Evolutionary conservation across 2,113 vertebrate genomes (phyloP).

Genomic region (Melanocharis versteri): DNA sequence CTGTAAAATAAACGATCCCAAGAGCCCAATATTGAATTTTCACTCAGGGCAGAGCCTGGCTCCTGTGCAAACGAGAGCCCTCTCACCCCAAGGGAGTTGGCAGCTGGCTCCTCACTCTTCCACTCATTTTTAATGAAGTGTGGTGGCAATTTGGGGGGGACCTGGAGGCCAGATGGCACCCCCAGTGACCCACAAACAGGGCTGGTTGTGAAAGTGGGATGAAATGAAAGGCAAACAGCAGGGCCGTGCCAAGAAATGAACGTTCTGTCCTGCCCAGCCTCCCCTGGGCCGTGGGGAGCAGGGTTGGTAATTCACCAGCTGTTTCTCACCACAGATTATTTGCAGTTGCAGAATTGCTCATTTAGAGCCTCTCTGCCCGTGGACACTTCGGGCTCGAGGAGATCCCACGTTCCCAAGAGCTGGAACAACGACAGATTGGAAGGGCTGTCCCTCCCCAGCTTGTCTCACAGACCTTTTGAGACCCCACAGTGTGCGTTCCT

Average conservation of each 20-base stretch:
- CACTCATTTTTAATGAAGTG: background rate
- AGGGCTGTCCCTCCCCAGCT: background rate
- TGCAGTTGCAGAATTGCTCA: background rate
- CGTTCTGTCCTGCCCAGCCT: background rate
- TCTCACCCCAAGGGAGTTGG: background rate
- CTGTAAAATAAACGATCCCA: background rate
- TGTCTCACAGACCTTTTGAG: background rate
- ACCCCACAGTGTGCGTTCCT: background rate
- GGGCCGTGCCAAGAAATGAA: background rate
- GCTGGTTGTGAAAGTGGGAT: background rate
- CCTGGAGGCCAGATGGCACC: accelerated
- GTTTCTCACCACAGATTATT: background rate
- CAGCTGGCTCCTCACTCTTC: background rate
- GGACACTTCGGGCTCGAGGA: background rate
- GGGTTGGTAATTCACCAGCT: background rate
- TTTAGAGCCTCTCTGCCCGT: background rate
- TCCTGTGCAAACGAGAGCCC: background rate
- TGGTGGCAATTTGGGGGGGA: background rate
- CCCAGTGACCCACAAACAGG: background rate
- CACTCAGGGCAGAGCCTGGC: background rate
- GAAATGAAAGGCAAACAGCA: background rate
- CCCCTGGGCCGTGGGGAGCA: background rate
- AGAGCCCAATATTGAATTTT: background rate
- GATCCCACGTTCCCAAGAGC: background rate
- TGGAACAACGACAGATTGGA: background rate